Percentiles rank a stretch among this genome's conserved stretches.
phyloP scores from a whole-genome alignment of 1,140 invertebrate genomes.

The Galleria mellonella region DNA sequence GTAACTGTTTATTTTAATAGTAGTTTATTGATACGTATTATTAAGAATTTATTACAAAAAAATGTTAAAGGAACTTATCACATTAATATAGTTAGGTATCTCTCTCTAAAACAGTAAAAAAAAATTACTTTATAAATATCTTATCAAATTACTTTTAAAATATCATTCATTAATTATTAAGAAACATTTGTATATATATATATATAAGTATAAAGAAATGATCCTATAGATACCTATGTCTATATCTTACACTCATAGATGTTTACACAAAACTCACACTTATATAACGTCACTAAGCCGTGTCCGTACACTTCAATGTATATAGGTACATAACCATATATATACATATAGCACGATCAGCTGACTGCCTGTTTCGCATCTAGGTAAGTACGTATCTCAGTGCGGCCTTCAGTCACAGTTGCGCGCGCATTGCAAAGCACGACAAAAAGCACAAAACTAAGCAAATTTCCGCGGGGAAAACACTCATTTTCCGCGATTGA shows the following conservation, averaged over 20 bases:
- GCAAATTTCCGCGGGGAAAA: conserved; percentile 61
- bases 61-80: too few species aligned
- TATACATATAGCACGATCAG: conserved; percentile 18
- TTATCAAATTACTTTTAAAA: too few species aligned
- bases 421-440: conserved; percentile 39
- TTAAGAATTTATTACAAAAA: too few species aligned
- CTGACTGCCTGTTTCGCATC: conserved; percentile 16
- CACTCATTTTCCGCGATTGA: conserved; percentile 62
- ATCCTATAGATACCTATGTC: too few species aligned
- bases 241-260: not conserved
- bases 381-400: not conserved
- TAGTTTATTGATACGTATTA: too few species aligned
- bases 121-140: too few species aligned
- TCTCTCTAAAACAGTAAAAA: too few species aligned
- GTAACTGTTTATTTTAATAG: too few species aligned
- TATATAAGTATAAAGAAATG: too few species aligned
- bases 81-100: too few species aligned
- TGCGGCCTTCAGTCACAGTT: conserved; percentile 18
- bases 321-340: conserved; percentile 5
- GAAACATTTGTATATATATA: too few species aligned
- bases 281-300: conserved; percentile 4
- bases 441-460: conserved; percentile 35
- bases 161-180: too few species aligned
- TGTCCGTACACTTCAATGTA: conserved; percentile 5
- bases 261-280: not conserved